Evolutionary conservation across 2,797 vertebrate genomes (phyloP), one percentile per base, ranked within the genome.

Genomic region (Myripristis murdjan): DNA sequence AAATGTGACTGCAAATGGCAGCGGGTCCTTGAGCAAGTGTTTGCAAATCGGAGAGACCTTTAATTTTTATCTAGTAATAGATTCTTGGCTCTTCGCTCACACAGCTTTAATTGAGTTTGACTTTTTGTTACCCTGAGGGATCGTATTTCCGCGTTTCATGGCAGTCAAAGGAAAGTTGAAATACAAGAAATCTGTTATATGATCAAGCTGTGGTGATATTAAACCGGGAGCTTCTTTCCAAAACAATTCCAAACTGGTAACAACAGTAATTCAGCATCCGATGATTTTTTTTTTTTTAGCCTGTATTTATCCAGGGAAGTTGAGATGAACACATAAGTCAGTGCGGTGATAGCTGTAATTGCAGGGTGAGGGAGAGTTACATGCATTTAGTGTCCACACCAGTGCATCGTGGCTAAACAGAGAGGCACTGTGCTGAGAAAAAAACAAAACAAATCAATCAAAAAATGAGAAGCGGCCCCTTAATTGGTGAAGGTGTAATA

Each of bases 61-160:
- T 72, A 12, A 64, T n/a, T 87, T 81, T 61, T 3, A 44, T 71
- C 44, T 39, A 0, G 2, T n/a, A 24, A 63, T 39, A 70, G 54
- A 70, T 77, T 73, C 16, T 28, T n/a, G 2, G 14, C 46, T 64
- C 28, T n/a, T 64, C 18, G 60, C 0, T 54, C 12, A 18, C 7
- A 31, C 11, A 2, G 8, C 53, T 64, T 64, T 70, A 77, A 85
- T 74, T 69, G 35, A 79, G 51, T 73, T 53, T 70, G 68, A 75
- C 63, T 66, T 63, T 76, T 71, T 46, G 4, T 24, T 6, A 0
- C 46, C n/a, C 4, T 16, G 28, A 47, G 33, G 22, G 10, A 48
- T 60, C 64, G 62, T n/a, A 62, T 59, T 52, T 22, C 16, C 51
- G 23, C 33, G 2, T 63, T 41, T 54, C 0, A 35, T 4, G 20